Evolutionary conservation across 2,888 invertebrate genomes (phyloP).

Genomic region (Ormia ochracea): DNA sequence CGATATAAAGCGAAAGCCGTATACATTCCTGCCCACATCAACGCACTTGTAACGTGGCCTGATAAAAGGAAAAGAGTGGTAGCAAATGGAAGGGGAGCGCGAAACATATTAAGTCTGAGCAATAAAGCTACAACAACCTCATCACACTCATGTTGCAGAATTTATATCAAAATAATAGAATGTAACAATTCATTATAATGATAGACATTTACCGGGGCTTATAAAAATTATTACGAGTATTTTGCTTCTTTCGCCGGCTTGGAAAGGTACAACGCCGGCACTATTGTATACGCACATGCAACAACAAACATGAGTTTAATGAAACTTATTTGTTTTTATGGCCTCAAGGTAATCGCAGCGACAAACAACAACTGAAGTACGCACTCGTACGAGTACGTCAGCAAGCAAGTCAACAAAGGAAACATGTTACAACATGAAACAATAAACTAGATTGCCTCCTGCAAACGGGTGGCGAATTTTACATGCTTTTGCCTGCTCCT

Average conservation of each 20-base stretch:
- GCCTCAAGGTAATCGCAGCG: conserved; percentile 65
- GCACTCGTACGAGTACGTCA: not conserved
- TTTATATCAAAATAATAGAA: conserved; percentile 60
- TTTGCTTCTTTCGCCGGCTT: not conserved
- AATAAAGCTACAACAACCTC: conserved; percentile 47
- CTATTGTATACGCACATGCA: not conserved
- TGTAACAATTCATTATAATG: conserved; percentile 59
- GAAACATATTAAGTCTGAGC: conserved; percentile 9
- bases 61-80: not conserved
- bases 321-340: conserved; percentile 65
- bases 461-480: not conserved
- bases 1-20: conserved; percentile 8
- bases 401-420: conserved; percentile 6
- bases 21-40: not conserved
- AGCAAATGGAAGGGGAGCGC: not conserved
- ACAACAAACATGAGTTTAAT: conserved; percentile 48
- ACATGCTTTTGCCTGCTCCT: conserved; percentile 4
- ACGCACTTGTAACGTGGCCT: not conserved
- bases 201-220: conserved; percentile 51
- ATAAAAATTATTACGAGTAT: conserved; percentile 18
- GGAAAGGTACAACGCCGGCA: conserved; percentile 30
- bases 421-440: conserved; percentile 45
- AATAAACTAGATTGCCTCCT: conserved; percentile 32
- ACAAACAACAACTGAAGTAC: conserved; percentile 35
- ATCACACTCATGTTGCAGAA: conserved; percentile 33